Evolutionary conservation across 1,140 invertebrate species (phyloP), one percentile per base, ranked within the genome.

Genomic region (Drosophila malerkotliana): DNA sequence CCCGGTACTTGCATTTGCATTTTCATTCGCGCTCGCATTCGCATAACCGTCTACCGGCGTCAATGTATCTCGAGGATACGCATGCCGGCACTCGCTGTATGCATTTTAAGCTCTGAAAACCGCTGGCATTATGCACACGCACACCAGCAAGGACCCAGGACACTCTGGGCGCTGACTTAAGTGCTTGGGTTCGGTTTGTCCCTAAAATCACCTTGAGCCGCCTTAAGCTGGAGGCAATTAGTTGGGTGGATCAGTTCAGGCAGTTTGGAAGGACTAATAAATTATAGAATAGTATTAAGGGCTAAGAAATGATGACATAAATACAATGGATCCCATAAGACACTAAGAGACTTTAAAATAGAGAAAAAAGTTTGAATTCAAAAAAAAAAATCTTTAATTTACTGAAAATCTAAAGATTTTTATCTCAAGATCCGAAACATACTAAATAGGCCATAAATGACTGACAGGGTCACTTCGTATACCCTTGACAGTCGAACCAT

Each of bases 51-150:
- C 59, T 69, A 74, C 15, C 53, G 62, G 77, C 72, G 77, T 79
- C 68, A 64, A 64, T 60, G 62, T 79, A 73, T 83, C 75, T 83
- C 59, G 45, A 75, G 82, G 59, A 78, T 81, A 78, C 71, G 62
- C 68, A 71, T 55, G 14, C 59, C 48, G 32, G 44, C 52, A 45
- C 28, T 72, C 54, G 28, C 34, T 39, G 47, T 37, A 63, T 53
- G 71, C 71, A 76, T 64, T 74, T 52, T 47, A 55, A 47, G 58
- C 54, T 54, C 5, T 37, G 41, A 44, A 77, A 77, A 71, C 71
- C 59, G 73, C 48, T 55, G 49, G 56, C 72, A 67, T 77, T 77
- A 71, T 76, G 73, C 66, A 62, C 53, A 78, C 32, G 26, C 45
- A 60, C 9, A 52, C 54, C 34, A 57, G 34, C 48, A 68, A 47